A percentile compares a stretch with the other conserved stretches of the same genome.
Evolutionary conservation across 1,140 invertebrate genomes (phyloP).

Genomic region (Callitettix versicolor): DNA sequence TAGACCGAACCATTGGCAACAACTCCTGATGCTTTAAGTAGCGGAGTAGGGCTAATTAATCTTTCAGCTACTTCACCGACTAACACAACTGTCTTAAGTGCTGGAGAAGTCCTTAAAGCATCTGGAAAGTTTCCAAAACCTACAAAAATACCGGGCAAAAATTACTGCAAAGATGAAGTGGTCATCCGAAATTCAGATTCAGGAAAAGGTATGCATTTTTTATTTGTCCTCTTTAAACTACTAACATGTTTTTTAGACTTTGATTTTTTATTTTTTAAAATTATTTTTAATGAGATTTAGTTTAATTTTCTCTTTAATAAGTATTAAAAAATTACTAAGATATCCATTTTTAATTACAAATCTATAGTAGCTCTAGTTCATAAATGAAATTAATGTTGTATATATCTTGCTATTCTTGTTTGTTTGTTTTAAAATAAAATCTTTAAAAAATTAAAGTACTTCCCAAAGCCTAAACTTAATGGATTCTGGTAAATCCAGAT

Average conservation of each 20-base stretch:
- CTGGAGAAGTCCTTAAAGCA: slow-evolving; percentile 74
- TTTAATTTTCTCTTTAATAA: too few species aligned
- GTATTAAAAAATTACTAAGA: too few species aligned
- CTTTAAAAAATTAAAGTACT: too few species aligned
- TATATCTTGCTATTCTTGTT: too few species aligned
- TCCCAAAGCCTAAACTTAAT: too few species aligned
- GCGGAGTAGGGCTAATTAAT: not conserved
- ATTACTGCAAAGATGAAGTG: slow-evolving; percentile 87
- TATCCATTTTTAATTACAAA: too few species aligned
- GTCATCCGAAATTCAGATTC: slow-evolving; percentile 88
- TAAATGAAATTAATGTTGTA: too few species aligned
- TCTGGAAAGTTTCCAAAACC: slow-evolving; percentile 80
- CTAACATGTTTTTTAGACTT: not conserved
- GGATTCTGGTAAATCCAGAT: too few species aligned
- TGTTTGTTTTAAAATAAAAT: too few species aligned
- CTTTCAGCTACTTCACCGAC: slow-evolving; percentile 17
- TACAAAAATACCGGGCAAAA: slow-evolving; percentile 82
- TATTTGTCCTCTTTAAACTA: not conserved
- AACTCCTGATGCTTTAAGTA: slow-evolving; percentile 7
- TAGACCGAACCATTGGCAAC: not conserved
- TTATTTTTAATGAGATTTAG: not conserved
- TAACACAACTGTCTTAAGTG: slow-evolving; percentile 46
- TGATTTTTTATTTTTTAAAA: not conserved
- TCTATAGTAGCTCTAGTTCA: too few species aligned
- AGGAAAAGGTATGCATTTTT: slow-evolving; percentile 83